Base-by-base conservation (phyloP, 2,113 vertebrate species). In the Scomber japonicus region DNA sequence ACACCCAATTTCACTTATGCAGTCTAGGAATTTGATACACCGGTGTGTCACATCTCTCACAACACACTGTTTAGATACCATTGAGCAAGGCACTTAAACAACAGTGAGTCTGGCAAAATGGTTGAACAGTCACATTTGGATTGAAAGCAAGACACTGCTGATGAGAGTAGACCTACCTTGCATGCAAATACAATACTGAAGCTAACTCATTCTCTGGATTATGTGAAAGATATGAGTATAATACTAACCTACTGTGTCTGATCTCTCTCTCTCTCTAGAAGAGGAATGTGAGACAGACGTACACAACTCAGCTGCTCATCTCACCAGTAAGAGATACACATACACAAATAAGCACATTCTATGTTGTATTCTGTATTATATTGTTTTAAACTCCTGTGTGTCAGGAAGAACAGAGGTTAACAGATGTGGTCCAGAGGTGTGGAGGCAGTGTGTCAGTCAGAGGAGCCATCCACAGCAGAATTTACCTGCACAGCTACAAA, bases 401-500 rank as follows among this genome's bases (percentile, higher is more conserved):
- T 73, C 82, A 77, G 90, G 88, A n/a, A 49, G 72, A 82, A 12
- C 85, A 70, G 50, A 93, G 94, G 75, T 92, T 86, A 27, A 93
- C 94, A 11, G 96, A 96, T 8, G 90, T 90, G 1, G 95, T 97
- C 60, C 95, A 96, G 74, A 53, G 83, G 53, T 97, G 97, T 86
- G 95, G 95, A 0, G 97, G 96, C 49, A 96, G 94, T 16, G 78
- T 97, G 24, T 95, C 93, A 9, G 83, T 99, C 48, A 94, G 89
- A 61, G 98, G 98, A 16, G 85, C 93, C 12, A 92, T 99, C 68
- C 96, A 96, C 53, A 96, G 97, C 91, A 95, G 95, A 93, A 97
- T 96, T 56, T 98, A 96, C 71, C 0, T 98, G 21, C 96, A 97
- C 70, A 96, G 88, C 95, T 97, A 93, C 92, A 99, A 96, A 82